Conservation (phyloP, 1,140 invertebrate species). For the Drosophila bocki region DNA sequence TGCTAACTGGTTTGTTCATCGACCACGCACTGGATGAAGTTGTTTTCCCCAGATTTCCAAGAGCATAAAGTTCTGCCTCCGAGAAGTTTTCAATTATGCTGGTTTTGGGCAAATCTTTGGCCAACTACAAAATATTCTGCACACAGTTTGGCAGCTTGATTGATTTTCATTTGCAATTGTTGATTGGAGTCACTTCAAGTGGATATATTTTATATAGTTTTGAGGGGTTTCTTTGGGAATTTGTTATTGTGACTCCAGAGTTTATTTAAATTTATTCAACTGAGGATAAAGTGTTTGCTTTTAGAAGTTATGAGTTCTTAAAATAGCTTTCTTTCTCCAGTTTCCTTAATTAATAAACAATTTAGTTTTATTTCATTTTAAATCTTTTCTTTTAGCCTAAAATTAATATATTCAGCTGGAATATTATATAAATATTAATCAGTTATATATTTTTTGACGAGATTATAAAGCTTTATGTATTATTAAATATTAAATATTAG, state of each 20-base stretch:
- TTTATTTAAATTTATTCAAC: neutral
- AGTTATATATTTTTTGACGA: neutral
- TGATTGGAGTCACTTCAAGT: slow-evolving; percentile 4
- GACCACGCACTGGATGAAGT: slow-evolving; percentile 12
- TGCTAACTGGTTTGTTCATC: slow-evolving; percentile 16
- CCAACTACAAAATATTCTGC: slow-evolving; percentile 5
- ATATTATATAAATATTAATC: neutral
- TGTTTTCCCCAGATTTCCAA: slow-evolving; percentile 7
- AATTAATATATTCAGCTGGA: neutral
- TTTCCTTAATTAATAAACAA: neutral
- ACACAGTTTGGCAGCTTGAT: slow-evolving; percentile 11
- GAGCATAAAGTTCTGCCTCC: slow-evolving; percentile 5
- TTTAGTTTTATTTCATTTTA: neutral
- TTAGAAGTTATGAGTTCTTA: neutral
- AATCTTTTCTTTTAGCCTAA: neutral
- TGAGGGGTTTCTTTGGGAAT: neutral
- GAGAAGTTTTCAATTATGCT: slow-evolving; percentile 23
- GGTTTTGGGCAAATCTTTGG: slow-evolving; percentile 9
- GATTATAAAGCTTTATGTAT: too few relatives aligned
- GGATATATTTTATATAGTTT: slow-evolving; percentile 1
- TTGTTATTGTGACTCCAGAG: neutral
- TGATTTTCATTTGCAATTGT: slow-evolving; percentile 20
- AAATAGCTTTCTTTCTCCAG: neutral
- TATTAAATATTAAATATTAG: too few relatives aligned
- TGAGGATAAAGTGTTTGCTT: neutral